phyloP scores from a whole-genome alignment of 2,797 vertebrate genomes.

The Epinephelus malabaricus region DNA sequence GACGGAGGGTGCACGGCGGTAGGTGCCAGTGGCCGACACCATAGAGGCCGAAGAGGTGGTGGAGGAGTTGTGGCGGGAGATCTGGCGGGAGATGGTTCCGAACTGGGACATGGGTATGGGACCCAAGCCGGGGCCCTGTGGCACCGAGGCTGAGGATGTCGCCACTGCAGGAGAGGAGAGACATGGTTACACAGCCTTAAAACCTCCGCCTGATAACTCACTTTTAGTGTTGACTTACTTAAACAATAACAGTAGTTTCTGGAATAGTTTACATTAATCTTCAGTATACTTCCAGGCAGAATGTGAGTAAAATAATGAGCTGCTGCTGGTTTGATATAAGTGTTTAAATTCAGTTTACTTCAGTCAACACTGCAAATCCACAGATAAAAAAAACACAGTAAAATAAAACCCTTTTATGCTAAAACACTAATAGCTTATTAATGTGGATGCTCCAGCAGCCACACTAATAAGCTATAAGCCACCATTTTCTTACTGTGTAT shows the following conservation, averaged over 20 bases:
- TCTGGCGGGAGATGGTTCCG: constrained; percentile 98
- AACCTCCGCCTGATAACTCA: background rate
- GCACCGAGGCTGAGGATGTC: constrained; percentile 82
- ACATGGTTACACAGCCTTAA: accelerated
- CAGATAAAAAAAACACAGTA: background rate
- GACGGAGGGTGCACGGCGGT: constrained; percentile 97
- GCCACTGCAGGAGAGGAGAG: constrained; percentile 43
- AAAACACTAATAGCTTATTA: background rate
- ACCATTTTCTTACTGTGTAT: too few relatives aligned
- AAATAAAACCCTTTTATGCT: background rate
- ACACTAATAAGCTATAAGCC: too few relatives aligned
- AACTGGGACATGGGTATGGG: constrained; percentile 99
- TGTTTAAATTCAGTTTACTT: background rate
- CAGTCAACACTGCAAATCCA: background rate
- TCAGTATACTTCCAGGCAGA: background rate
- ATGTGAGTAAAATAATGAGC: constrained; percentile 6
- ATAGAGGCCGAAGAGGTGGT: constrained; percentile 97
- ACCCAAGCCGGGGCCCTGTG: constrained; percentile 90
- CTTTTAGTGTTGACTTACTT: background rate
- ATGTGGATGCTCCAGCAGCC: too few relatives aligned
- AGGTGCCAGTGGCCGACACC: constrained; percentile 97
- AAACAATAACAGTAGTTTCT: background rate
- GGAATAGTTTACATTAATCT: background rate
- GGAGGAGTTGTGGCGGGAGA: constrained; percentile 96
- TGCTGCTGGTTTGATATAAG: background rate